A percentile compares a stretch with the other conserved stretches of the same genome.
Evolutionary conservation across 2,113 vertebrate species (phyloP).

Genomic region (Sinosuthora webbiana): DNA sequence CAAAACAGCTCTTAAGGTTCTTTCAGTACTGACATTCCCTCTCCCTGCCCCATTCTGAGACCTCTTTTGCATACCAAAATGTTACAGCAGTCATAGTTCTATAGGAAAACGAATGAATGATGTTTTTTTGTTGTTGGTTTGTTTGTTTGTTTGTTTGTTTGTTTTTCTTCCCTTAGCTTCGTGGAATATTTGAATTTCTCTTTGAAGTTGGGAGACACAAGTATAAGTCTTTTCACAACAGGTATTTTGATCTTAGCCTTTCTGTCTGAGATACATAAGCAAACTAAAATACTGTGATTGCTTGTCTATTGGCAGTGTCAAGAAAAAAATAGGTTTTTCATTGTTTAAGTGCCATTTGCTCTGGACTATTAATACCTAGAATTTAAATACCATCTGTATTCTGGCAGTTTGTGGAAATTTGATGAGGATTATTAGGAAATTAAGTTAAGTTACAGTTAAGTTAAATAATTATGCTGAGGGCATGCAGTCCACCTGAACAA

Average conservation of each 20-base stretch:
- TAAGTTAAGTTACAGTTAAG: background rate
- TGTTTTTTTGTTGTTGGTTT: background rate
- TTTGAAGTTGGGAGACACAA: background rate
- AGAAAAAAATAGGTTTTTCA: background rate
- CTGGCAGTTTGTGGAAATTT: slow-evolving; percentile 12
- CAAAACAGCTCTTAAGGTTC: background rate
- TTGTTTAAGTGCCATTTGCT: background rate
- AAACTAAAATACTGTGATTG: background rate
- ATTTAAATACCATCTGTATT: background rate
- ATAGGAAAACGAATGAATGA: background rate
- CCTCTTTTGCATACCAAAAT: background rate
- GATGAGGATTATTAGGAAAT: slow-evolving; percentile 12
- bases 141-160: too few species aligned
- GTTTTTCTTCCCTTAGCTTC: background rate
- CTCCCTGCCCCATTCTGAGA: background rate
- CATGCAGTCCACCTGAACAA: background rate
- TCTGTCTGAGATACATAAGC: background rate
- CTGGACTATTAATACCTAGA: background rate
- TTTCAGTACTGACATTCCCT: background rate
- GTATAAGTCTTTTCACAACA: background rate
- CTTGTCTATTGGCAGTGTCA: background rate
- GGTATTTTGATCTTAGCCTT: background rate
- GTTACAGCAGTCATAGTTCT: background rate
- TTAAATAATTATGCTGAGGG: background rate
- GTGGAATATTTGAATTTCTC: background rate